A percentile compares a stretch with the other conserved stretches of the same genome.
These are phyloP conservation scores for Latrodectus hesperus DNA, from an alignment of 2,888 invertebrate genomes.

Conservation along the genomic window DNA sequence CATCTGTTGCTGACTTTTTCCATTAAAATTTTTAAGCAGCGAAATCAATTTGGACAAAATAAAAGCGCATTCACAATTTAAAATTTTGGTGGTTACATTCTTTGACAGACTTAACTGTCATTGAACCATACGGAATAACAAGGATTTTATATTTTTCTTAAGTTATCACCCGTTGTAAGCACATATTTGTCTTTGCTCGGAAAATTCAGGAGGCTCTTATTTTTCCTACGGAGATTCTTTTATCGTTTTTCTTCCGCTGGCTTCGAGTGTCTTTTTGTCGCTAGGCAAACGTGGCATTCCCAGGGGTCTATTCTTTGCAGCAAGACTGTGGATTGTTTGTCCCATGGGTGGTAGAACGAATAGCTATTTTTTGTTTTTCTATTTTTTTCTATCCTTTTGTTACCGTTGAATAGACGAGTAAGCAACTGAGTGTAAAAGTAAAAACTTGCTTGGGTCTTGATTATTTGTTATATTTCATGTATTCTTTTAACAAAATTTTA, in stretches of 20 bases:
- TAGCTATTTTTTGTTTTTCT: neutral
- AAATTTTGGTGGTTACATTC: too few relatives aligned
- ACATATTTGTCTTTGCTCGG: conserved; percentile 43
- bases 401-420: conserved; percentile 22
- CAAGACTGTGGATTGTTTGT: conserved; percentile 21
- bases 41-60: too few relatives aligned
- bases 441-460: conserved; percentile 18
- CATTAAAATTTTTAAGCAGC: too few relatives aligned
- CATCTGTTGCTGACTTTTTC: too few relatives aligned
- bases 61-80: too few relatives aligned
- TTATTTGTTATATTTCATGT: neutral
- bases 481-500: neutral
- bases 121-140: neutral
- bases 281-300: conserved; percentile 43
- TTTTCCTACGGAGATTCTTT: conserved; percentile 10
- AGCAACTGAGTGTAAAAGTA: conserved; percentile 23
- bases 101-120: too few relatives aligned
- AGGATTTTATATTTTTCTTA: conserved; percentile 17
- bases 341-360: conserved; percentile 6
- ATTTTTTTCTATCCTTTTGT: neutral
- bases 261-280: conserved; percentile 48
- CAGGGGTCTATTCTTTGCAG: conserved; percentile 22
- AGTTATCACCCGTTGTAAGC: conserved; percentile 19
- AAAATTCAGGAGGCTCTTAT: conserved; percentile 2
- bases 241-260: conserved; percentile 29